Percentiles rank a stretch among this genome's conserved stretches.
These are phyloP conservation scores for Sardina pilchardus DNA, from an alignment of 2,113 vertebrate species.

Conservation along the genomic window DNA sequence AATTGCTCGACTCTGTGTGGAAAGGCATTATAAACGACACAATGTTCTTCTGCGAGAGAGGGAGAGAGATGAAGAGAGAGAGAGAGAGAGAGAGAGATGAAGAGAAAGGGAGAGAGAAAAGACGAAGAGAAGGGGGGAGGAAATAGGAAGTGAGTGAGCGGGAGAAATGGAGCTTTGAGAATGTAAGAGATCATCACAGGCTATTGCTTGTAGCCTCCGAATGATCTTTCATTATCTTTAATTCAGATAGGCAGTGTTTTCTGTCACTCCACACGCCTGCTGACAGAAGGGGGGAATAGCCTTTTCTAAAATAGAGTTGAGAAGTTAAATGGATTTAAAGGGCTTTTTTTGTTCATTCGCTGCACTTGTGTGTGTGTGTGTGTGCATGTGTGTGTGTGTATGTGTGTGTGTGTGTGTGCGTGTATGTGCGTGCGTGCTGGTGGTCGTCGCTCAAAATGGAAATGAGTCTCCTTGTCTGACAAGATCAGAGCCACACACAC, in stretches of 20 bases:
- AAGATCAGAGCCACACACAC: constrained; percentile 34
- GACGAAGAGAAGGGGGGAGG: neutral
- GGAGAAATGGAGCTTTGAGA: constrained; percentile 20
- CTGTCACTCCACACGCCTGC: constrained; percentile 37
- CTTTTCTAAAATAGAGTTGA: constrained; percentile 43
- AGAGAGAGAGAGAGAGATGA: constrained; percentile 1
- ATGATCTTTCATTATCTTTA: constrained; percentile 48
- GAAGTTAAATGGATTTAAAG: constrained; percentile 51
- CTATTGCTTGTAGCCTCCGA: constrained; percentile 34
- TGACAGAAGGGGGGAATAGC: constrained; percentile 40
- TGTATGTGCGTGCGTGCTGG: neutral
- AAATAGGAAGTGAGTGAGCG: neutral
- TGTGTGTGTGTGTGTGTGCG: neutral
- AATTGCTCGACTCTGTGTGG: constrained; percentile 62
- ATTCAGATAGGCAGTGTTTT: constrained; percentile 40
- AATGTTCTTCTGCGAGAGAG: constrained; percentile 55
- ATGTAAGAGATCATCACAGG: constrained; percentile 38
- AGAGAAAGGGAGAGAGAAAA: neutral
- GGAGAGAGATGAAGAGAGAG: neutral
- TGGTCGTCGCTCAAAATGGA: constrained; percentile 38
- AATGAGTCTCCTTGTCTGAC: constrained; percentile 42
- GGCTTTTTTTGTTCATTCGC: constrained; percentile 35
- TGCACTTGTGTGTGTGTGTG: constrained; percentile 28
- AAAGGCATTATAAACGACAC: constrained; percentile 58
- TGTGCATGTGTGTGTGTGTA: neutral